phyloP scores from a whole-genome alignment of 1,140 invertebrate species.

The Drosophila melanogaster region Release_6_plus_ISO1_MT NT_033777.3:5214501-5215000 shows the following conservation, averaged over 20 bases:
- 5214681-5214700: no score
- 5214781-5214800: no score
- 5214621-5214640: not conserved
- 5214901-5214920: slow-evolving; percentile 16
- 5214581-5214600: slow-evolving; percentile 5
- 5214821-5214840: no score
- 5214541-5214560: slow-evolving; percentile 36
- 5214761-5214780: no score
- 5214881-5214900: not conserved
- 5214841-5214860: no score
- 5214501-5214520: not conserved
- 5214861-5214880: no score
- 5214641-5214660: not conserved
- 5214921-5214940: not conserved
- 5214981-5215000: slow-evolving; percentile 1
- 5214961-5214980: slow-evolving; percentile 4
- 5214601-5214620: not conserved
- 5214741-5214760: no score
- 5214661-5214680: not conserved
- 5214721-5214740: no score
- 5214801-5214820: no score
- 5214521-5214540: slow-evolving; percentile 14
- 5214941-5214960: slow-evolving; percentile 12
- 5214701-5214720: no score
- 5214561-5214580: slow-evolving; percentile 17